phyloP scores from a whole-genome alignment of 2,888 invertebrate genomes.

The Agonopterix arenella region DNA sequence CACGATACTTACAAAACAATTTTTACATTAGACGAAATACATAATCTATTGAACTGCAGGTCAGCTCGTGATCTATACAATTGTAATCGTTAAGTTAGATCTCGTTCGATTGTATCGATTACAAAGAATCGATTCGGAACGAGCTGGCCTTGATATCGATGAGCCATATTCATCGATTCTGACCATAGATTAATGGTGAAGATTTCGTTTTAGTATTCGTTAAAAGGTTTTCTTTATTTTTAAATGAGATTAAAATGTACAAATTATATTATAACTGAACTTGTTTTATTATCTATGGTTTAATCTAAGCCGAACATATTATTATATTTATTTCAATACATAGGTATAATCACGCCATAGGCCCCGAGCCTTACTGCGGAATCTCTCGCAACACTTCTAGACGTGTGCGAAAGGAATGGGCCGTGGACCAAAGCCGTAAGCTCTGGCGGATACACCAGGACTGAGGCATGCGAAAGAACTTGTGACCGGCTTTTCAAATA shows the following conservation, averaged over 20 bases:
- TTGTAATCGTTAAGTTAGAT: conserved; percentile 29
- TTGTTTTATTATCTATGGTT: no score
- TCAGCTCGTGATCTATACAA: conserved; percentile 47
- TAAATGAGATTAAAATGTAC: not conserved
- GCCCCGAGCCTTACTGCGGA: no score
- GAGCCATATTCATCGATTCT: conserved; percentile 29
- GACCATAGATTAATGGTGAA: conserved; percentile 38
- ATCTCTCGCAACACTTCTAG: no score
- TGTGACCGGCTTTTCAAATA: no score
- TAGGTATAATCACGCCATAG: no score
- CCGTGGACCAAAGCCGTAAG: no score
- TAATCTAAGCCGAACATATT: no score
- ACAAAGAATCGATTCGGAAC: conserved; percentile 50
- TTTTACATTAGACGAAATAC: not conserved
- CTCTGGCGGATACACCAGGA: no score
- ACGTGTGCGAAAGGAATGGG: no score
- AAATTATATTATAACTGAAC: no score
- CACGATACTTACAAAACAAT: not conserved
- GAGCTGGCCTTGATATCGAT: conserved; percentile 48
- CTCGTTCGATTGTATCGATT: conserved; percentile 48
- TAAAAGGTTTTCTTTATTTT: not conserved
- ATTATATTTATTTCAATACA: no score
- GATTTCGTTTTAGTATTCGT: conserved; percentile 21
- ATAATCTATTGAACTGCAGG: conserved; percentile 48
- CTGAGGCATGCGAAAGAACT: no score